Evolutionary conservation across 1,140 invertebrate species (phyloP), one percentile per base, ranked within the genome.

Genomic region (Coenobita brevimanus): DNA sequence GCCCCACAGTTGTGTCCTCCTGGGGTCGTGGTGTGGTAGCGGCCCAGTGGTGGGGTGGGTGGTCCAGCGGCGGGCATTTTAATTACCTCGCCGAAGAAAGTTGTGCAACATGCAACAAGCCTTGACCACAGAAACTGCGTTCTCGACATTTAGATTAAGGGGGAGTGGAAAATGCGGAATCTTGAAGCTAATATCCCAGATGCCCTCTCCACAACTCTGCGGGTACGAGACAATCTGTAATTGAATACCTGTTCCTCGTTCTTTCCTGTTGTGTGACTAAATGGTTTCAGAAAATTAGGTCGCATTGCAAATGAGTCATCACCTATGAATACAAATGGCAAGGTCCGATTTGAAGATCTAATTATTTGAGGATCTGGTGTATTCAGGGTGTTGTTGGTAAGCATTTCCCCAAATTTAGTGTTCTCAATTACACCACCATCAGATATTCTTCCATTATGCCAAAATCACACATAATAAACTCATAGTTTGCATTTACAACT

Each of bases 351-450:
- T 3, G 38, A 76, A 13, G 3, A n/a, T 6, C 2, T 24, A 46
- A 43, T 15, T 3, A 4, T 76, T 6, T 2, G 15, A 24, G 2
- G 15, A 3, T 43, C 36, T 76, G 73, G 73, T 6, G 50, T 3
- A 46, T 76, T 76, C 3, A 76, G 38, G 3, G 2, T 76, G 2
- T 24, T 24, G n/a, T 76, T 46, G 2, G 36, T 21, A 3, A 76
- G 43, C 2, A 21, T 3, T 24, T 46, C 30, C 10, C 38, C 36
- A 76, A 76, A 76, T 24, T 57, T 33, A 60, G 78, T 80, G 30
- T 80, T 80, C 38, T 80, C 78, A 57, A 60, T 62, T 2, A 80
- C 78, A 3, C 78, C 78, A 6, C 78, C 54, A 62, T 80, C 78
- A 3, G 54, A 36, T 30, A 80, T 27, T n/a, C 27, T 13, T 38